Base-by-base conservation (phyloP, 2,113 vertebrate species). In the Thunnus thynnus region DNA sequence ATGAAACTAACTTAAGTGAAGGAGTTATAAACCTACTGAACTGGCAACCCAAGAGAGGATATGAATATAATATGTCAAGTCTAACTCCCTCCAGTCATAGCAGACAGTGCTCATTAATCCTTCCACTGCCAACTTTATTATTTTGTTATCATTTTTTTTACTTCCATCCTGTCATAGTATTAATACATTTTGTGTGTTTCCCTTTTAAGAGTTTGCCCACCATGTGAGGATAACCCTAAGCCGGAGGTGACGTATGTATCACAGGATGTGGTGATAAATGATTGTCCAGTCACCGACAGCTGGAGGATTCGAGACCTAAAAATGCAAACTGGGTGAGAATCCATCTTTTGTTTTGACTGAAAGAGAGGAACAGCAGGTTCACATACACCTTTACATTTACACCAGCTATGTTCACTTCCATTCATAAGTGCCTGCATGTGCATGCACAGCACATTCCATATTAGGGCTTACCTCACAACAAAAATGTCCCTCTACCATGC, bases 241-340 rank as follows among this genome's bases (percentile, higher is more conserved):
- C 17, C 10, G 47, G 10, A 56, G 18, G 25, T 57, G 61, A 9
- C 30, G 3, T 16, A 61, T 18, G 22, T 4, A 17, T 5, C 5
- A 14, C 14, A 11, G 27, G 41, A 61, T 3, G 16, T 10, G 8
- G 4, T 5, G 46, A 36, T 2, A n/a, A 20, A 22, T 22, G 4
- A 30, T n/a, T 12, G 27, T 20, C 10, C 8, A 1, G 7, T 17
- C 16, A 55, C 27, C 1, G 3, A 20, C 56, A 16, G 11, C 27
- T 78, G 78, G 84, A 69, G 14, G 50, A 65, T 72, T 20, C 18
- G 52, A 58, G 70, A 76, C 16, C 78, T 79, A 5, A 60, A n/a
- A 47, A 79, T 79, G 67, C 17, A 68, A 61, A 13, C 36, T 18
- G 75, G 72, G 82, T 86, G 44, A 82, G 46, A 17, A 61, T 64